Base-by-base conservation (phyloP, 1,140 invertebrate species). In the Chelonus insularis region DNA sequence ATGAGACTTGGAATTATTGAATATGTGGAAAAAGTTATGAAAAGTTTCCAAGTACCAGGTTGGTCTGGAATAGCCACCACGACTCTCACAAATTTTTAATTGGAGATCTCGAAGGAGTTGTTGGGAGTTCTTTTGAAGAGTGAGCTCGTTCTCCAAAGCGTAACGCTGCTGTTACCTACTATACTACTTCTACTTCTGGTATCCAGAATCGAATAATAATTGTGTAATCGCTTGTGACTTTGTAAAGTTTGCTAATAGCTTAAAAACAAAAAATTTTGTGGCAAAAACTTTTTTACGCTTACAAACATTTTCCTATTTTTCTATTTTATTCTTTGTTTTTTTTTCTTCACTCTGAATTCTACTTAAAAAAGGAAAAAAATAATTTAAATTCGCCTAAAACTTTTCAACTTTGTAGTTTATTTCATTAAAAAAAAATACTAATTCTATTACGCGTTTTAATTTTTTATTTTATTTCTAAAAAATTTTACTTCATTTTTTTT, bases 141-240 rank as follows among this genome's bases (percentile, higher is more conserved):
- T 43, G 23, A 32, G 20, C 14, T 29, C 16, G 50, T 43, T 50
- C 57, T 25, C 20, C 52, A 34, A n/a, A 66, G 62, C 62, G 62
- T 66, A 57, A 70, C 43, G 29, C 12, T 29, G 25, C 25, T 29
- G 25, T 7, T 29, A 7, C 25, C 25, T 29, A 7, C 25, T 29
- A 29, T 29, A 29, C 3, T 29, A 29, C 25, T 29, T 4, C 25
- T 29, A 29, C 25, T 7, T 48, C n/a, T n/a, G n/a, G n/a, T 41
- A 55, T 8, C 36, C 45, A 51, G 54, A 66, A 67, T 70, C 66
- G 69, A 70, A 66, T 72, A 72, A 70, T 72, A 72, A 72, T 72
- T 66, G 70, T 64, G 72, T 72, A 72, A 72, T 72, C 70, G 71
- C 11, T 67, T 65, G 67, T 72, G 58, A 67, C 67, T 52, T 50